Base-by-base conservation (phyloP, 2,888 invertebrate genomes). In the Meghimatium bilineatum region DNA sequence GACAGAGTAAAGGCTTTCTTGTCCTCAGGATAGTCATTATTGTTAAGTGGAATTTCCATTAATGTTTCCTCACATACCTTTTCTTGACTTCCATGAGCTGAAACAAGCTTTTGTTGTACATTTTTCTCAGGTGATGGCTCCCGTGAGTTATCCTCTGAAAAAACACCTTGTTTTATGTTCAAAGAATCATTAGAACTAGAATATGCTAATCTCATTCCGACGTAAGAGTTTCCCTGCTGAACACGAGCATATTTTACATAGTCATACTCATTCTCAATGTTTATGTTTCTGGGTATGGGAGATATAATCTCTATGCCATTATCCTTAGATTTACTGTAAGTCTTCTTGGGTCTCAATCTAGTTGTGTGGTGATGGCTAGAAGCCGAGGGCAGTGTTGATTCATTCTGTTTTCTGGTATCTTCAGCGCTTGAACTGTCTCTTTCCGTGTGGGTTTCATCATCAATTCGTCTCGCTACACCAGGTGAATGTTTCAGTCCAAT, bases 1-100 rank as follows among this genome's bases (percentile, higher is more conserved):
- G 97, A 97, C 85, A 97, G 95, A 38, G 97, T 97, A 94, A 97
- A 97, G 93, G 97, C 97, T 75, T 96, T 95, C 89, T 96, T 96
- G 92, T 72, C 96, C 52, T 92, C 91, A 17, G 85, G 86, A 90
- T 95, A 95, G 85, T 94, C 94, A 34, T 90, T 90, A 38, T 90
- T 91, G 85, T 93, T 96, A 95, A 90, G 88, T 75, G 91, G 92
- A 81, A 92, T 93, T 88, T 92, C 93, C 74, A 92, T 92, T 84
- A 93, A 90, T 66, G 90, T 90, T 63, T 93, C 92, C 83, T 93
- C 93, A 87, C 91, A 92, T 34, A 92, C 88, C 80, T 88, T 88
- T 77, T 88, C 89, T 49, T 89, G 87, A 71, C 85, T 67, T 44
- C 85, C 78, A 29, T 85, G 76, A 56, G 87, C 88, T 66, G 86